These are phyloP conservation scores for Microcebus griseorufus DNA, from an alignment of 2,113 vertebrate species.

Conservation along the genomic window DNA sequence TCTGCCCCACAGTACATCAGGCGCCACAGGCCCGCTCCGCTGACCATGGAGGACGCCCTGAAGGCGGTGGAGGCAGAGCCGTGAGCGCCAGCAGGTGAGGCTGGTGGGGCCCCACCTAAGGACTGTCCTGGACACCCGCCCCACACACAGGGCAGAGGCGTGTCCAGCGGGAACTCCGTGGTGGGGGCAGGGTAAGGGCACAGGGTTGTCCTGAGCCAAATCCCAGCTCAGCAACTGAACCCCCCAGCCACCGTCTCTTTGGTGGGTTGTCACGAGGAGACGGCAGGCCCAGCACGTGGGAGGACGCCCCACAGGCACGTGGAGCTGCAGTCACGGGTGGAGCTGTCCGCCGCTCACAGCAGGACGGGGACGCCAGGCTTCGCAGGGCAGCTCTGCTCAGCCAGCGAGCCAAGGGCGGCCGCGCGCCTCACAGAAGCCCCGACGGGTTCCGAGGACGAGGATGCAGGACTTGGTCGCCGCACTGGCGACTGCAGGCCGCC, in stretches of 20 bases:
- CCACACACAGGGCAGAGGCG: not conserved
- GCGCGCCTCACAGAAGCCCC: not conserved
- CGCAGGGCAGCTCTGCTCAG: rapidly evolving
- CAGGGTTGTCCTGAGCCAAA: not conserved
- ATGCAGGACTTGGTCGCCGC: not conserved
- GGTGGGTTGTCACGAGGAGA: not conserved
- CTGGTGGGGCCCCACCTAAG: not conserved
- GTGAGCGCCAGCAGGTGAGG: conserved; percentile 63
- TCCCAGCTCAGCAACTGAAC: not conserved
- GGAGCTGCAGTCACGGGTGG: not conserved
- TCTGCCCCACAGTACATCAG: conserved; percentile 86
- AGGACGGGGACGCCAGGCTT: not conserved
- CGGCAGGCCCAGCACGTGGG: rapidly evolving
- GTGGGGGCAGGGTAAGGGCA: not conserved
- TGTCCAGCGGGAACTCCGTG: not conserved
- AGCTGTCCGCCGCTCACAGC: too few relatives aligned
- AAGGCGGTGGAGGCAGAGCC: conserved; percentile 82
- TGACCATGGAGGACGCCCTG: conserved; percentile 83
- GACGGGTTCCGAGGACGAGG: rapidly evolving
- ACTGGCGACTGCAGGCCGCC: rapidly evolving
- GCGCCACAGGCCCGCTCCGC: conserved; percentile 82
- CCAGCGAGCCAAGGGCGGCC: rapidly evolving
- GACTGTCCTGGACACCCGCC: not conserved
- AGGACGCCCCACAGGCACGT: not conserved
- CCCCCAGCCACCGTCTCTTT: not conserved